Evolutionary conservation across 2,888 invertebrate genomes (phyloP).

Genomic region (Clusia tigrina): DNA sequence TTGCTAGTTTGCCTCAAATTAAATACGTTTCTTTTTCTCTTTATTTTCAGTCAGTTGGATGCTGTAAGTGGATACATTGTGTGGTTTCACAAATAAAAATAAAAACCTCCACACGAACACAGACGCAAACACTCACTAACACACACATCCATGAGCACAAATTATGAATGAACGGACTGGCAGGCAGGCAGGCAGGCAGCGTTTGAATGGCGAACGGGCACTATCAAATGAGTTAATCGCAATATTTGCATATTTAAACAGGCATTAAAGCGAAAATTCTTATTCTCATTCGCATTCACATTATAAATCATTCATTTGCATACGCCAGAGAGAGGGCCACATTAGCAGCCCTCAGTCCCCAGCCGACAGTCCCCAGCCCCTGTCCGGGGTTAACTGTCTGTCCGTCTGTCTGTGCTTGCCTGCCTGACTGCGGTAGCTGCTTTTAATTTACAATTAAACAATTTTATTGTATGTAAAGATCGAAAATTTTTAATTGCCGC

Average conservation of each 20-base stretch:
- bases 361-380: neutral
- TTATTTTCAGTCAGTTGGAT: neutral
- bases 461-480: neutral
- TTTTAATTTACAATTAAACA: neutral
- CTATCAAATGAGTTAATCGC: constrained; percentile 13
- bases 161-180: constrained; percentile 46
- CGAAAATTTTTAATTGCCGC: constrained; percentile 4
- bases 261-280: neutral
- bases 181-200: neutral
- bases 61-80: constrained; percentile 30
- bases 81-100: constrained; percentile 4
- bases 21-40: constrained; percentile 49
- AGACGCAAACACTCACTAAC: constrained; percentile 1
- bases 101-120: constrained; percentile 9
- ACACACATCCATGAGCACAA: constrained; percentile 35
- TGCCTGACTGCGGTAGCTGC: neutral
- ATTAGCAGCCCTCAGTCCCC: too few species aligned
- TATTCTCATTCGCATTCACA: constrained; percentile 2
- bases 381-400: neutral
- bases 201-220: neutral
- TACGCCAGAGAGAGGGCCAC: too few species aligned
- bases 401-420: neutral
- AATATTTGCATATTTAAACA: constrained; percentile 20
- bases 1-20: constrained; percentile 64
- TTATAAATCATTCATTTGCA: constrained; percentile 23